Evolutionary conservation across 2,797 vertebrate species (phyloP).

Genomic region (Crenichthys baileyi): DNA sequence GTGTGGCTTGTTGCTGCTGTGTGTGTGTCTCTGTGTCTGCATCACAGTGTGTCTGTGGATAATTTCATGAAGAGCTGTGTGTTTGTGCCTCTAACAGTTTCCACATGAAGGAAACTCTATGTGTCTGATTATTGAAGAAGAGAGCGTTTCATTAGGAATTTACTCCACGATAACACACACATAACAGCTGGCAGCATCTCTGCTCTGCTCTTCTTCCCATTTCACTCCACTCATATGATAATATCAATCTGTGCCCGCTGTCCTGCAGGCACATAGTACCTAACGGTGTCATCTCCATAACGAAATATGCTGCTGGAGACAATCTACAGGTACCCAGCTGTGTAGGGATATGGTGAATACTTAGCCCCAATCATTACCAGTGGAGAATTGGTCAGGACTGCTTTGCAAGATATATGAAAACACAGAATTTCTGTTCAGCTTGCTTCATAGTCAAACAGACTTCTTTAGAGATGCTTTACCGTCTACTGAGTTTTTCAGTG

Average conservation of each 20-base stretch:
- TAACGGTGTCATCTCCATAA: neutral
- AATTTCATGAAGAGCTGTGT: conserved; percentile 81
- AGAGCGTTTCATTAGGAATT: conserved; percentile 69
- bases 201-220: conserved; percentile 13
- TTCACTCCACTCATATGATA: conserved; percentile 6
- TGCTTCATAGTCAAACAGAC: neutral
- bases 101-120: conserved; percentile 78
- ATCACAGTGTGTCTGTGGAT: conserved; percentile 79
- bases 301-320: neutral
- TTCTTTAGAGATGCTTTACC: neutral
- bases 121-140: conserved; percentile 76
- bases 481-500: neutral
- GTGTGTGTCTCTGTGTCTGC: conserved; percentile 49
- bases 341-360: neutral
- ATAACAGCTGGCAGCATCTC: conserved; percentile 29
- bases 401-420: neutral
- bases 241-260: neutral
- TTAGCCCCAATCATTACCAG: neutral
- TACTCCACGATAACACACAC: conserved; percentile 36
- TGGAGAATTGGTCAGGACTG: neutral
- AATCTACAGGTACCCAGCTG: neutral
- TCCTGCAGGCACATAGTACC: neutral
- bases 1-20: conserved; percentile 22
- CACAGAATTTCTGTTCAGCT: neutral
- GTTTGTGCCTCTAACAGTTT: conserved; percentile 77